Conservation (phyloP, 2,888 invertebrate species). For the Chaetogeoica ovagalla region DNA sequence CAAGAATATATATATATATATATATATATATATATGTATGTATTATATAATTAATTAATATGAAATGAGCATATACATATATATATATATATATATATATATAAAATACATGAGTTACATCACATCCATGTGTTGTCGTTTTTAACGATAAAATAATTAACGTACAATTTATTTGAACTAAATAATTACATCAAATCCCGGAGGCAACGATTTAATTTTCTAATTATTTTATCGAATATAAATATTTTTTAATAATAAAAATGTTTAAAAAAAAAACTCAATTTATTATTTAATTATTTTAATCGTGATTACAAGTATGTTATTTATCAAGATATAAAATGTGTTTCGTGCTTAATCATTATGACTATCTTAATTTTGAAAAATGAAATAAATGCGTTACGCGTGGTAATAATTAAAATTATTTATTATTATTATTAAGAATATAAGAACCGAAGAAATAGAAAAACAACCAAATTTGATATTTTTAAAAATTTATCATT, state of each 20-base stretch:
- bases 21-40: too few relatives aligned
- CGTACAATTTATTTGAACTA: not conserved
- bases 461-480: too few relatives aligned
- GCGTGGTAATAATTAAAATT: too few relatives aligned
- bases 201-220: not conserved
- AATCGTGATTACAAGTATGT: too few relatives aligned
- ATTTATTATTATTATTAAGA: too few relatives aligned
- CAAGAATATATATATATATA: not conserved
- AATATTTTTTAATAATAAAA: not conserved
- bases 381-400: too few relatives aligned
- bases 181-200: not conserved
- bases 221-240: not conserved
- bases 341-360: too few relatives aligned
- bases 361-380: too few relatives aligned
- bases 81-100: not conserved
- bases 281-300: too few relatives aligned
- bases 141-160: not conserved
- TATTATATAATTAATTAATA: not conserved
- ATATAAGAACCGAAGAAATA: too few relatives aligned
- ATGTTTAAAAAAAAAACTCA: not conserved
- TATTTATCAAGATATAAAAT: too few relatives aligned
- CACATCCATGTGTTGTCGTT: not conserved
- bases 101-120: not conserved
- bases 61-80: not conserved
- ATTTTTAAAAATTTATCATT: too few relatives aligned